Conservation (phyloP, 2,113 vertebrate genomes). For the Etheostoma cragini region DNA sequence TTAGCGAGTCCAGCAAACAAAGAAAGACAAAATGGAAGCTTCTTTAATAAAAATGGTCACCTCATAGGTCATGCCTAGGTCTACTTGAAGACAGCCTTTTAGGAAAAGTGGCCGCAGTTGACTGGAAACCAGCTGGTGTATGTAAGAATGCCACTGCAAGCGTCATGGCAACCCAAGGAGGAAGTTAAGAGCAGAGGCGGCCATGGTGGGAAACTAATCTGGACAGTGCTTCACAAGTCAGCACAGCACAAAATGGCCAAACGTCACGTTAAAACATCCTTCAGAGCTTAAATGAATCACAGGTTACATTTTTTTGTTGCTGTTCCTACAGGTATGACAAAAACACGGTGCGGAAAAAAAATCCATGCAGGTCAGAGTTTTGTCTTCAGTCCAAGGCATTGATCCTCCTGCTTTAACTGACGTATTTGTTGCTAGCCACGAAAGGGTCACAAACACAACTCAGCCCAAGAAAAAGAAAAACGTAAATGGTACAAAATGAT, state of each 20-base stretch:
- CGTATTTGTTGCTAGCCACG: constrained; percentile 34
- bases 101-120: constrained; percentile 16
- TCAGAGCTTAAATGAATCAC: constrained; percentile 50
- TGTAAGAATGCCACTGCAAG: constrained; percentile 58
- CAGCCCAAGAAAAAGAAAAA: constrained; percentile 34
- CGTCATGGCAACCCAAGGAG: constrained; percentile 68
- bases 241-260: constrained; percentile 54
- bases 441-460: constrained; percentile 58
- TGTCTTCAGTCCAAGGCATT: neutral
- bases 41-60: constrained; percentile 11
- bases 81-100: constrained; percentile 27
- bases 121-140: constrained; percentile 63
- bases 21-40: neutral
- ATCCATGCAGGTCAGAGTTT: neutral
- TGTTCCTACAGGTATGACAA: constrained; percentile 41
- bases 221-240: constrained; percentile 46
- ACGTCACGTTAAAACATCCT: constrained; percentile 56
- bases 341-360: constrained; percentile 27
- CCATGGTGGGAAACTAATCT: constrained; percentile 63
- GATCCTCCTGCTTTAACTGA: constrained; percentile 36
- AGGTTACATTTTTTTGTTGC: constrained; percentile 13
- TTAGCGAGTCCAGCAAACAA: neutral
- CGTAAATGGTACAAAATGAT: constrained; percentile 40
- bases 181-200: constrained; percentile 55
- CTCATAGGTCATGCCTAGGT: constrained; percentile 33